Evolutionary conservation across 30 jellyfish, hydroid and myxozoan genomes (phyloP).

Genomic region (Cassiopea xamachana): DNA sequence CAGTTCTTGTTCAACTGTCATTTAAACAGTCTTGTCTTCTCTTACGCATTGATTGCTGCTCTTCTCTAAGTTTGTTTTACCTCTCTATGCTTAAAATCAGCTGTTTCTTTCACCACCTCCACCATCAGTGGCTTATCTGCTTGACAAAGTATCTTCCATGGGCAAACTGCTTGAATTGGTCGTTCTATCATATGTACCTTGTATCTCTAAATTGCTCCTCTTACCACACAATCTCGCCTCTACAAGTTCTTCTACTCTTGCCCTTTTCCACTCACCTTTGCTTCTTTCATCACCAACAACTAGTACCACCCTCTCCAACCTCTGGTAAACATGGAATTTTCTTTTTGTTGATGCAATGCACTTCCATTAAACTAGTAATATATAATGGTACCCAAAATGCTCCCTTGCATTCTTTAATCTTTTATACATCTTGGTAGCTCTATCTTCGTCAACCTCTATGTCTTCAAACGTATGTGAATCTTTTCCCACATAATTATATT

Average conservation of each 20-base stretch:
- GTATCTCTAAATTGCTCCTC: constrained; percentile 34
- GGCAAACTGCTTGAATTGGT: constrained; percentile 55
- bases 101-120: constrained; percentile 28
- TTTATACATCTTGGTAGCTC: constrained; percentile 14
- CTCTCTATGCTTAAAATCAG: constrained; percentile 33
- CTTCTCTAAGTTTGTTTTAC: constrained; percentile 20
- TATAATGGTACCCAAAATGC: constrained; percentile 43
- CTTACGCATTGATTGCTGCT: constrained; percentile 43
- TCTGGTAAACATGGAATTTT: constrained; percentile 40
- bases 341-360: constrained; percentile 46
- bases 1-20: constrained; percentile 16
- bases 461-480: constrained; percentile 51
- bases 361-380: constrained; percentile 48
- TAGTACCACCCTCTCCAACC: constrained; percentile 20
- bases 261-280: constrained; percentile 50
- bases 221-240: constrained; percentile 45
- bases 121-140: constrained; percentile 45
- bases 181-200: constrained; percentile 54
- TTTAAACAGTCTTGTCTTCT: constrained; percentile 32
- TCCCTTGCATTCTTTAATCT: constrained; percentile 48
- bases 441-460: constrained; percentile 31
- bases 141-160: constrained; percentile 46
- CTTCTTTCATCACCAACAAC: constrained; percentile 43
- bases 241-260: constrained; percentile 39
- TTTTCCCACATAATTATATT: constrained; percentile 55